Conservation (phyloP, 2,888 invertebrate species). For the Yponomeuta sedellus region DNA sequence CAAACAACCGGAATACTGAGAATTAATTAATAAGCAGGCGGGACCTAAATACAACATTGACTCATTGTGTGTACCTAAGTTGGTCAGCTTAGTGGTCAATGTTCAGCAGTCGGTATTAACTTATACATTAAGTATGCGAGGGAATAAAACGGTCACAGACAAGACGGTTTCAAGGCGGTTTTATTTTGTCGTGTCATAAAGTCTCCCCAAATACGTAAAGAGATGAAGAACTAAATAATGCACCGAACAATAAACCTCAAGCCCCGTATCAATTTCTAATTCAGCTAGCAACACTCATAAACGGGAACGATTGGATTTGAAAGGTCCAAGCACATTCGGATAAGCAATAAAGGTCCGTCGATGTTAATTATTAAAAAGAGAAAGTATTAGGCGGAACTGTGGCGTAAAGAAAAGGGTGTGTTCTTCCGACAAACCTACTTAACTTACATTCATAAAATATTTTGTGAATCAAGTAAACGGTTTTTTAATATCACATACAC, state of each 20-base stretch:
- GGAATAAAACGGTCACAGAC: too few relatives aligned
- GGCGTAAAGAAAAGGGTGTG: neutral
- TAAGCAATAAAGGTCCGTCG: slow-evolving; percentile 1
- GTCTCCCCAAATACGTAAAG: neutral
- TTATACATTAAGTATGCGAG: too few relatives aligned
- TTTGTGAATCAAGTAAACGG: too few relatives aligned
- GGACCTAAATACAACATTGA: too few relatives aligned
- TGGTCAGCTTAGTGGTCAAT: too few relatives aligned
- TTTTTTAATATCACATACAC: too few relatives aligned
- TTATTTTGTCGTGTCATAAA: neutral
- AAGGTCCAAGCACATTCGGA: neutral
- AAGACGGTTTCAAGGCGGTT: too few relatives aligned
- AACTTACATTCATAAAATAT: too few relatives aligned
- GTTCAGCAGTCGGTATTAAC: too few relatives aligned
- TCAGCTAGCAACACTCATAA: slow-evolving; percentile 3
- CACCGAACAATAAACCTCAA: neutral
- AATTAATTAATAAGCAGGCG: too few relatives aligned
- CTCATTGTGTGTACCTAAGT: too few relatives aligned
- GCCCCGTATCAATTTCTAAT: neutral
- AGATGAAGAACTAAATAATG: neutral
- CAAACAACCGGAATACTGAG: too few relatives aligned
- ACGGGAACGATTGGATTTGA: slow-evolving; percentile 5
- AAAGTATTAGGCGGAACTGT: neutral
- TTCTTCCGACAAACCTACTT: neutral
- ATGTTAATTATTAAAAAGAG: slow-evolving; percentile 10